Evolutionary conservation across 1,140 invertebrate species (phyloP).

Genomic region (Eumaeus atala): DNA sequence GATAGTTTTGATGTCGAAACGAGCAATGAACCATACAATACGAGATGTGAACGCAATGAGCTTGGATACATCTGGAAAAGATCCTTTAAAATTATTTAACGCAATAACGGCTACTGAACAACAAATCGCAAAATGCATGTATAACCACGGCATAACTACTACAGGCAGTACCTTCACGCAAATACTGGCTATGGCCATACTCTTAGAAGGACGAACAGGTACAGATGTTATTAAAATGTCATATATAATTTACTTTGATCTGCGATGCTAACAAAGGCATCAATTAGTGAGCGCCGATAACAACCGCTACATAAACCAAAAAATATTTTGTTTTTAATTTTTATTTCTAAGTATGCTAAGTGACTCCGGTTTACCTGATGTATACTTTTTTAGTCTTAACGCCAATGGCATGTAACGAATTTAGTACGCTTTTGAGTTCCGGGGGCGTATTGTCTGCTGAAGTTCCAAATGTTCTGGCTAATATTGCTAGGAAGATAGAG

Average conservation of each 20-base stretch:
- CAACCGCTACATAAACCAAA: too few relatives aligned
- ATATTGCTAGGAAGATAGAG: conserved; percentile 73
- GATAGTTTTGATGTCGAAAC: background rate
- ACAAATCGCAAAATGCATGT: conserved; percentile 28
- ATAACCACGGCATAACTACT: conserved; percentile 56
- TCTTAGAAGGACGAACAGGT: conserved; percentile 61
- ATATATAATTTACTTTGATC: too few relatives aligned
- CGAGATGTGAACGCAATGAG: conserved; percentile 37
- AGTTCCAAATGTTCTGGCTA: conserved; percentile 74
- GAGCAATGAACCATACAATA: conserved; percentile 34
- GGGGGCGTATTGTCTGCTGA: conserved; percentile 83
- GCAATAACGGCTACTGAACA: conserved; percentile 34
- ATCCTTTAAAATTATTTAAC: conserved; percentile 46
- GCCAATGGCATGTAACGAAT: conserved; percentile 77
- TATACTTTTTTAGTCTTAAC: conserved; percentile 72
- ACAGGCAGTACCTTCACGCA: conserved; percentile 70
- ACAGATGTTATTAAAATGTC: background rate
- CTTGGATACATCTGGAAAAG: conserved; percentile 25
- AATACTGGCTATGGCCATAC: conserved; percentile 71
- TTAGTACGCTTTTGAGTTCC: conserved; percentile 77
- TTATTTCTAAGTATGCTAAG: too few relatives aligned
- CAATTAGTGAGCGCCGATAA: too few relatives aligned
- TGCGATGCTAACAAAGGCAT: too few relatives aligned
- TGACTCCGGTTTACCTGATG: too few relatives aligned
- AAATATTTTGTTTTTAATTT: too few relatives aligned